Conservation (phyloP, 1,140 invertebrate genomes). For the Acromyrmex heyeri region DNA sequence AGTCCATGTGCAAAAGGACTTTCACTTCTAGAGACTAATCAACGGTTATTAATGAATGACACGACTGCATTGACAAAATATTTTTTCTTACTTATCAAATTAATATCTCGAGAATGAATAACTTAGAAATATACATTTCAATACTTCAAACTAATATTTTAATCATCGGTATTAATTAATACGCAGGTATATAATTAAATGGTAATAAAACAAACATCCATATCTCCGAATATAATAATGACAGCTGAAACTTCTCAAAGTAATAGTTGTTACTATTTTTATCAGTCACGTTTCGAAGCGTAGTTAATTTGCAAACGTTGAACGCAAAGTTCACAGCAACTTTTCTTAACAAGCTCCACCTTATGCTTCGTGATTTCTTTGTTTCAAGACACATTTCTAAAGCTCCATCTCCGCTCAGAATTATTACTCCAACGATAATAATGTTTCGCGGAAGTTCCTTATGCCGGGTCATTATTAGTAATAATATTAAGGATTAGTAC, state of each 20-base stretch:
- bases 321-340: constrained; percentile 63
- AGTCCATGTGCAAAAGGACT: constrained; percentile 50
- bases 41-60: constrained; percentile 58
- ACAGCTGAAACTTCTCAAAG: constrained; percentile 18
- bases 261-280: constrained; percentile 64
- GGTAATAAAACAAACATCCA: background rate
- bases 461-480: background rate
- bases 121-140: background rate
- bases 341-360: constrained; percentile 67
- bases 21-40: constrained; percentile 65
- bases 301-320: constrained; percentile 67
- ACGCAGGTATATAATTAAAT: background rate
- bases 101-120: background rate
- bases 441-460: constrained; percentile 17
- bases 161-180: constrained; percentile 3
- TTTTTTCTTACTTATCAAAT: constrained; percentile 31
- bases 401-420: constrained; percentile 13
- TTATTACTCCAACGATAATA: constrained; percentile 40
- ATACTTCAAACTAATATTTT: background rate
- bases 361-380: constrained; percentile 60
- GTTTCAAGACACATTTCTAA: constrained; percentile 48
- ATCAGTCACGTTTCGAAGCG: constrained; percentile 61
- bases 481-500: constrained; percentile 24
- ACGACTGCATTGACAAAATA: constrained; percentile 28
- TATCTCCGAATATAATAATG: background rate